phyloP scores from a whole-genome alignment of 2,888 invertebrate species.

The Drosophila multiciliata region DNA sequence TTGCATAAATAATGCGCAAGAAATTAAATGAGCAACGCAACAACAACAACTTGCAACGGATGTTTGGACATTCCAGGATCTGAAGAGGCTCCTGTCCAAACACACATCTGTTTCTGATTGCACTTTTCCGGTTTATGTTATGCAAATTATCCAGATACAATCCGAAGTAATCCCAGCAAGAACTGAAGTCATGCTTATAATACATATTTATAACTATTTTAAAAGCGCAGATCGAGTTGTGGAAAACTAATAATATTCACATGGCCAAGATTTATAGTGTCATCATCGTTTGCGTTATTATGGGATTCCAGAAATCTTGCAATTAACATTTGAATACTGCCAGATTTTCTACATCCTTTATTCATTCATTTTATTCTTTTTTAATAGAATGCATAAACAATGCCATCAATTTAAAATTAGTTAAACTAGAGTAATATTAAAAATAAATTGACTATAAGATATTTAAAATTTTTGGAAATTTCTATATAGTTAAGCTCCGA shows the following conservation, averaged over 20 bases:
- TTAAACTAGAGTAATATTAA: not conserved
- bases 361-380: not conserved
- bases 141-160: constrained; percentile 1
- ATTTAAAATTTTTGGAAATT: not conserved
- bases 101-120: constrained; percentile 36
- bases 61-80: constrained; percentile 49
- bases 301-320: not conserved
- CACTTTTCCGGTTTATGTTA: constrained; percentile 21
- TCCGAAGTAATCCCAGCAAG: not conserved
- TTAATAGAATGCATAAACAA: no score
- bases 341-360: not conserved
- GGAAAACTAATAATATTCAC: not conserved
- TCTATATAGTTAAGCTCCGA: not conserved
- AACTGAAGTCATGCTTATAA: not conserved
- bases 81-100: constrained; percentile 11
- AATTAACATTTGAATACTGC: not conserved
- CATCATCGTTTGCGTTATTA: not conserved
- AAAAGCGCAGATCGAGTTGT: not conserved
- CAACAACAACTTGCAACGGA: constrained; percentile 44
- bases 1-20: constrained; percentile 67
- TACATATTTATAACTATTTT: not conserved
- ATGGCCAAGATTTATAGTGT: not conserved
- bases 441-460: not conserved
- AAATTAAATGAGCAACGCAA: constrained; percentile 60
- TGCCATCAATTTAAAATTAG: not conserved